Conservation (phyloP, 2,888 invertebrate species). For the Portevinia maculata region DNA sequence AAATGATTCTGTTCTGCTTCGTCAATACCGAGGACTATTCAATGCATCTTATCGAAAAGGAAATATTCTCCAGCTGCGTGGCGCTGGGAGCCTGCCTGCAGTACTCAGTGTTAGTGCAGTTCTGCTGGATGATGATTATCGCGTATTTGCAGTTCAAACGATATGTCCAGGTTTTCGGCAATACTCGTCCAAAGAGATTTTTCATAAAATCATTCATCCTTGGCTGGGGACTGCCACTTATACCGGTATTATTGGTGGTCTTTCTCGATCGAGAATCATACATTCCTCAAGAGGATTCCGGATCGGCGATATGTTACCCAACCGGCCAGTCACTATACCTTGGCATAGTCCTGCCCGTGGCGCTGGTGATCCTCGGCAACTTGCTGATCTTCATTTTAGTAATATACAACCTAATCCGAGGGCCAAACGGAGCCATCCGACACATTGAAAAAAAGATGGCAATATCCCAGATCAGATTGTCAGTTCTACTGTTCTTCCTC, state of each 20-base stretch:
- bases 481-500: slow-evolving; percentile 85
- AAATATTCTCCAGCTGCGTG: slow-evolving; percentile 83
- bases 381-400: slow-evolving; percentile 84
- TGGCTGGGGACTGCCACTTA: slow-evolving; percentile 86
- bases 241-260: slow-evolving; percentile 84
- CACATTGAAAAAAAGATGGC: slow-evolving; percentile 78
- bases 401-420: slow-evolving; percentile 83
- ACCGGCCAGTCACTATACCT: slow-evolving; percentile 83
- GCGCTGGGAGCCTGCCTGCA: slow-evolving; percentile 86
- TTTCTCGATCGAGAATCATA: slow-evolving; percentile 83
- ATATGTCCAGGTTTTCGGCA: slow-evolving; percentile 86
- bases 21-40: slow-evolving; percentile 80
- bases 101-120: slow-evolving; percentile 87
- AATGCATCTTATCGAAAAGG: slow-evolving; percentile 78
- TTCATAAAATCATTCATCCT: slow-evolving; percentile 86
- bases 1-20: slow-evolving; percentile 83
- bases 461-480: slow-evolving; percentile 84
- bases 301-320: slow-evolving; percentile 84
- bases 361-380: slow-evolving; percentile 84
- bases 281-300: slow-evolving; percentile 78
- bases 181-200: slow-evolving; percentile 84
- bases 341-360: slow-evolving; percentile 84
- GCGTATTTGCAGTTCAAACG: slow-evolving; percentile 87
- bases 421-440: slow-evolving; percentile 84
- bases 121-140: slow-evolving; percentile 89